Evolutionary conservation across 1,140 invertebrate species (phyloP).

Genomic region (Nixonia krombeini): DNA sequence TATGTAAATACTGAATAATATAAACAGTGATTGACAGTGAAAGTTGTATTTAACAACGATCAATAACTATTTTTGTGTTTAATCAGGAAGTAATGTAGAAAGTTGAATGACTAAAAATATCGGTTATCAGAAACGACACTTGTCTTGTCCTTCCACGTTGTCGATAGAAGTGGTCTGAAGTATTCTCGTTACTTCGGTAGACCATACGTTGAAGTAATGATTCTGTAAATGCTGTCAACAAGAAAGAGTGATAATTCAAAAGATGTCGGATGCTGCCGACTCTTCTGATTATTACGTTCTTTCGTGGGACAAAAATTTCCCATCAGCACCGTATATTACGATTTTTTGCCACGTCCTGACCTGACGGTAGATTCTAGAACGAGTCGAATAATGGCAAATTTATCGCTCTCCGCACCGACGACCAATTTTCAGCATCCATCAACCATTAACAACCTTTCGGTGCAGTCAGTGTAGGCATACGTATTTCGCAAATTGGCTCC

Average conservation of each 20-base stretch:
- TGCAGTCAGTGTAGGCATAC: slow-evolving; percentile 4
- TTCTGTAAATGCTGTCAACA: background rate
- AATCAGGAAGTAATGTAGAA: too few species aligned
- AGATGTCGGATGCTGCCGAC: background rate
- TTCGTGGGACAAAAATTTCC: slow-evolving; percentile 18
- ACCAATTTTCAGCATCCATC: slow-evolving; percentile 17
- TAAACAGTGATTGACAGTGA: too few species aligned
- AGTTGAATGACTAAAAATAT: too few species aligned
- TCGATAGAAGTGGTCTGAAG: too few species aligned
- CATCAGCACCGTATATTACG: slow-evolving; percentile 17
- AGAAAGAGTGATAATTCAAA: background rate
- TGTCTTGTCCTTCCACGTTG: too few species aligned
- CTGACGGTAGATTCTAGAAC: background rate
- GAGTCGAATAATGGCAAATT: slow-evolving; percentile 33
- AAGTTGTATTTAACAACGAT: too few species aligned
- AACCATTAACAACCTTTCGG: slow-evolving; percentile 16
- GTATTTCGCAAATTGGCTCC: background rate
- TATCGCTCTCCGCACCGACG: slow-evolving; percentile 8
- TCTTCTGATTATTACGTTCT: slow-evolving; percentile 20
- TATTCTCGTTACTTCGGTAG: too few species aligned
- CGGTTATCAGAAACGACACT: too few species aligned
- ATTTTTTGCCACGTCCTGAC: slow-evolving; percentile 9
- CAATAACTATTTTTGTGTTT: too few species aligned
- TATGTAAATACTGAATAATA: too few species aligned
- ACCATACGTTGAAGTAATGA: background rate